Conservation (phyloP, 2,888 invertebrate genomes). For the Seira ritae region DNA sequence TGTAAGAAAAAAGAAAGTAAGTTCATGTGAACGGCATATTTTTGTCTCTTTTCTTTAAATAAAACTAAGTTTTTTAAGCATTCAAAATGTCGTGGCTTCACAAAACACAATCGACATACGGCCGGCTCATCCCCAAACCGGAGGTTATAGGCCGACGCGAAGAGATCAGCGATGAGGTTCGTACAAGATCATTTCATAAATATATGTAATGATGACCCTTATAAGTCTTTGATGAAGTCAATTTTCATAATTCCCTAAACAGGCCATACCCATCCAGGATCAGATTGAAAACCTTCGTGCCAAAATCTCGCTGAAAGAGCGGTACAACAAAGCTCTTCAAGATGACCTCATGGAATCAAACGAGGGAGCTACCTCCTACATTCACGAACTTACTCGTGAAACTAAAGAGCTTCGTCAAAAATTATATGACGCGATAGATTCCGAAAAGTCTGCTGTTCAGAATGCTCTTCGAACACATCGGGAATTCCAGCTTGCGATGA, state of each 20-base stretch:
- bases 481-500: conserved; percentile 71
- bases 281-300: conserved; percentile 72
- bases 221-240: too few relatives aligned
- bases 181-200: not conserved
- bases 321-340: conserved; percentile 69
- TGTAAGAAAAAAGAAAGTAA: not conserved
- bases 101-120: conserved; percentile 64
- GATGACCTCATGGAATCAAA: conserved; percentile 71
- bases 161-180: conserved; percentile 64
- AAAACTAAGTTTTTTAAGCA: not conserved
- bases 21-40: not conserved
- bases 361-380: conserved; percentile 66
- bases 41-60: too few relatives aligned
- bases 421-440: conserved; percentile 68
- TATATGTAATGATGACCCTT: too few relatives aligned
- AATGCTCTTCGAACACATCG: conserved; percentile 70
- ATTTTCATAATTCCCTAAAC: not conserved
- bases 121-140: conserved; percentile 66
- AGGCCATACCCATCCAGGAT: conserved; percentile 69
- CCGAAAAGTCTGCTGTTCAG: conserved; percentile 70
- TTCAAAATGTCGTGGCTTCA: conserved; percentile 65
- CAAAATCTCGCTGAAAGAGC: conserved; percentile 71
- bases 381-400: conserved; percentile 68
- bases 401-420: conserved; percentile 67
- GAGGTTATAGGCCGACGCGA: conserved; percentile 36